Evolutionary conservation across 2,797 vertebrate species (phyloP), one percentile per base, ranked within the genome.

Genomic region (Enteromius fasciolatus): DNA sequence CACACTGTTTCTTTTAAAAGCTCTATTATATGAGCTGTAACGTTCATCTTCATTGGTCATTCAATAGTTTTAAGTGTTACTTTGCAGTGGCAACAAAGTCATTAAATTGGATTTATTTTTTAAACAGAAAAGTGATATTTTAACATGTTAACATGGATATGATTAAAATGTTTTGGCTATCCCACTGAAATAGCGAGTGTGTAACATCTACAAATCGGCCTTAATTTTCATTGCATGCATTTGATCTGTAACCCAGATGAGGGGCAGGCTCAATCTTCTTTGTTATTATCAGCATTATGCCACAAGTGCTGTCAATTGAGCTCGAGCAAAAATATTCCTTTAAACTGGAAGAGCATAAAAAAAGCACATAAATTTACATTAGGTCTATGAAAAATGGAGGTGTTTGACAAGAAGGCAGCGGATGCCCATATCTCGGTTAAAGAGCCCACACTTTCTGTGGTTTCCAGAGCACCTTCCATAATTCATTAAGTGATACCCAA

Each of bases 401-500:
- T 69, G 39, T 84, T 80, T 84, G 83, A 80, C 76, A 84, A 80
- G 78, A 46, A 64, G 14, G 78, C n/a, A 28, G n/a, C 31, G 41
- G 41, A 50, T 31, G 67, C 81, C 87, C 76, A n/a, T 76, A 83
- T 86, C 70, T 52, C 31, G 28, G 20, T 50, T 82, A 76, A 86
- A 76, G 48, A 81, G 83, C 85, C 74, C 75, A 79, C 87, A 83
- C 79, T 61, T 41, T 69, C 78, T 83, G 83, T 66, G 83, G 73
- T 76, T 87, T 68, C 48, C 52, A 64, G 68, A 84, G 63, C 23
- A 44, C 57, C 46, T 33, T 68, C 68, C 54, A 89, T 86, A 83
- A 86, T 85, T 87, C 57, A 87, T 85, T 70, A 77, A 72, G 46
- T 48, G 81, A 67, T 78, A 86, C 70, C 76, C 85, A 83, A 86